Evolutionary conservation across 2,888 invertebrate species (phyloP).

Genomic region (Poecilobothrus nobilitatus): DNA sequence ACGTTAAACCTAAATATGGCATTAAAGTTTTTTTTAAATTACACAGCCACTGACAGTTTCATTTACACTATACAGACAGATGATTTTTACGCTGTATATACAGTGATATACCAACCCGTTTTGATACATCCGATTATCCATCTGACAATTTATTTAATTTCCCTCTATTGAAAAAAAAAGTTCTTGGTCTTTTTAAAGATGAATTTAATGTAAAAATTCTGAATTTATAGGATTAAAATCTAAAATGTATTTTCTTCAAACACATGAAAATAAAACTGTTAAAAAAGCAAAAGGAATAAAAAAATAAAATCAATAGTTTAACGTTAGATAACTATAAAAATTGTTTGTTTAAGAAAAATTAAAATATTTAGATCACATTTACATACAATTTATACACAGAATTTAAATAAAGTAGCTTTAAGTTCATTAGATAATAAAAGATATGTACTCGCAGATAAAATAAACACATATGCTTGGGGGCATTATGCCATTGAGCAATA

Average conservation of each 20-base stretch:
- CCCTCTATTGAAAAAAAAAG: slow-evolving; percentile 19
- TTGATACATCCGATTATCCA: slow-evolving; percentile 32
- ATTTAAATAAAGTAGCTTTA: slow-evolving; percentile 12
- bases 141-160: slow-evolving; percentile 26
- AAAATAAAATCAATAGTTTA: background rate
- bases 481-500: background rate
- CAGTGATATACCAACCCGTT: slow-evolving; percentile 19
- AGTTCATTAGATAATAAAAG: slow-evolving; percentile 14
- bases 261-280: background rate
- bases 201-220: slow-evolving; percentile 12
- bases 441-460: slow-evolving; percentile 10
- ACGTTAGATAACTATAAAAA: background rate
- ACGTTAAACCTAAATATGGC: slow-evolving; percentile 8
- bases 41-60: slow-evolving; percentile 11
- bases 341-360: background rate
- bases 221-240: slow-evolving; percentile 16
- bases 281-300: slow-evolving; percentile 10
- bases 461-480: slow-evolving; percentile 5
- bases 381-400: slow-evolving; percentile 11
- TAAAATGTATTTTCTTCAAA: slow-evolving; percentile 13
- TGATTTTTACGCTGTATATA: slow-evolving; percentile 15
- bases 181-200: slow-evolving; percentile 16
- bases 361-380: slow-evolving; percentile 11
- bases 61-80: slow-evolving; percentile 9
- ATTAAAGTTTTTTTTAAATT: slow-evolving; percentile 9